Evolutionary conservation across 2,113 vertebrate genomes (phyloP), one percentile per base, ranked within the genome.

Genomic region (Bambusicola thoracicus): DNA sequence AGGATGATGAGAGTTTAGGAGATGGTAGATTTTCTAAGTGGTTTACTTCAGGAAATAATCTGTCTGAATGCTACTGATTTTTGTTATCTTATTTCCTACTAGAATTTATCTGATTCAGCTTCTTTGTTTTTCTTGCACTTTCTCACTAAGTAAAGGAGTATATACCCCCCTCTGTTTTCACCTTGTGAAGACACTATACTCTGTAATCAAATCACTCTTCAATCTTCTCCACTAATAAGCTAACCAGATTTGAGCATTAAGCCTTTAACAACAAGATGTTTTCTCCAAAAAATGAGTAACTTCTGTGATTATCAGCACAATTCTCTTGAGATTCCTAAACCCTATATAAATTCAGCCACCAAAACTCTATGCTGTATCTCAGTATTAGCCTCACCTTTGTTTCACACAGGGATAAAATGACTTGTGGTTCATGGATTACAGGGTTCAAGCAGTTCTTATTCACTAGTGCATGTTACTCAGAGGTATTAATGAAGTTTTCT

Each of bases 171-270:
- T 66, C 87, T 83, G 46, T 68, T 92, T 93, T 68, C 73, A 70
- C 65, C 51, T 67, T 67, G 51, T 74, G 83, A 92, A 90, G 46
- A 49, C 43, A 56, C 90, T 92, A 83, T 72, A 68, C 13, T 86
- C 80, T 75, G 44, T 93, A 96, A 96, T 94, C 88, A 93, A 96
- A 95, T 95, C 73, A 81, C 43, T 92, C 43, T 36, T 93, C 51
- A 86, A 16, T 78, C 82, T 92, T 88, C 43, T 49, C 27, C 87
- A 89, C 91, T 84, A 96, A 92, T 93, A 96, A 93, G 61, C 38
- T 94, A 93, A 93, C 73, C 82, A 96, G 85, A 88, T 94, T 92
- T 90, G 85, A 88, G 29, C 46, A 93, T 72, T 92, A 95, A 81
- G 76, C 38, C 91, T 92, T 94, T 88, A 93, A 78, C 51, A 93